Evolutionary conservation across 2,888 invertebrate species (phyloP).

Genomic region (Hemaris fuciformis): DNA sequence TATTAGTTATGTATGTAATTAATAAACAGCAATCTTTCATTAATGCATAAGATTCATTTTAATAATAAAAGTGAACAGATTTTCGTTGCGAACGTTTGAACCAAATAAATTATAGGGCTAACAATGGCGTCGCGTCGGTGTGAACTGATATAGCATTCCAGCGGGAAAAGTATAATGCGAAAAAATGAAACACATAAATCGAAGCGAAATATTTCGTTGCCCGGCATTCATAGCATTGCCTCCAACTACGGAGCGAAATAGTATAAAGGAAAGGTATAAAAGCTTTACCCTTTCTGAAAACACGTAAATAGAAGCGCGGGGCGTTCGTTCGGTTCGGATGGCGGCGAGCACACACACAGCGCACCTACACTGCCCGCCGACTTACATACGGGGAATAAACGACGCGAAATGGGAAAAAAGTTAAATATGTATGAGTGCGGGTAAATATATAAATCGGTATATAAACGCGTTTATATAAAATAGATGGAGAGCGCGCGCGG

Average conservation of each 20-base stretch:
- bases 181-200: slow-evolving; percentile 74
- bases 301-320: slow-evolving; percentile 73
- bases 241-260: slow-evolving; percentile 71
- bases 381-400: slow-evolving; percentile 76
- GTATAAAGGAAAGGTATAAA: slow-evolving; percentile 78
- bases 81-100: neutral
- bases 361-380: slow-evolving; percentile 45
- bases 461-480: slow-evolving; percentile 76
- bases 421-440: slow-evolving; percentile 82
- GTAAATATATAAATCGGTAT: slow-evolving; percentile 82
- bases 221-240: slow-evolving; percentile 64
- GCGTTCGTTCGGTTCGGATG: slow-evolving; percentile 64
- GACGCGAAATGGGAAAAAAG: slow-evolving; percentile 81
- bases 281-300: slow-evolving; percentile 80
- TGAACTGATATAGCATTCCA: slow-evolving; percentile 57
- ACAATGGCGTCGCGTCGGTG: slow-evolving; percentile 4
- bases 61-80: neutral
- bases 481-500: slow-evolving; percentile 62
- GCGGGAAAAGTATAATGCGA: slow-evolving; percentile 55
- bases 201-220: slow-evolving; percentile 71
- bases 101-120: neutral
- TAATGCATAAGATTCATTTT: neutral
- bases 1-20: no score
- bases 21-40: no score
- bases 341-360: slow-evolving; percentile 59